phyloP scores from a whole-genome alignment of 2,797 vertebrate genomes.

The Cirrhinus mrigala region DNA sequence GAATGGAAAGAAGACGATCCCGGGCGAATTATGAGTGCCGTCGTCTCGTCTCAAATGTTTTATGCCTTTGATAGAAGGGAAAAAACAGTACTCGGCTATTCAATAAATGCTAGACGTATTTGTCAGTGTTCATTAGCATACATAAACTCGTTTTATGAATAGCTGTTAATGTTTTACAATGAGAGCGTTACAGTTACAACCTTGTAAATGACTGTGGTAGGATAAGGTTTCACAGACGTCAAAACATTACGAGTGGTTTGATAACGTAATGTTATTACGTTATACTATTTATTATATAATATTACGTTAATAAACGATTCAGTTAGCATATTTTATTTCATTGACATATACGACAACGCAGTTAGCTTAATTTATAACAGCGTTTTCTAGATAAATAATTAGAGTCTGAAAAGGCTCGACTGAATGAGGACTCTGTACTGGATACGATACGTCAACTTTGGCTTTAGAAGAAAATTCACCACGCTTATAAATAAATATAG shows the following conservation, averaged over 20 bases:
- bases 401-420: not conserved
- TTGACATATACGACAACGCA: not conserved
- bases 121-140: slow-evolving; percentile 54
- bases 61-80: slow-evolving; percentile 16
- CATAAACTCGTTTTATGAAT: slow-evolving; percentile 22
- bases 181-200: not conserved
- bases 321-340: not conserved
- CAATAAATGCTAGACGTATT: slow-evolving; percentile 44
- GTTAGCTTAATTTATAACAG: not conserved
- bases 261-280: not conserved
- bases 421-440: not conserved
- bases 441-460: slow-evolving; percentile 9
- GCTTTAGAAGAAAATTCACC: not conserved
- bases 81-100: slow-evolving; percentile 10
- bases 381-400: not conserved
- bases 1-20: slow-evolving; percentile 44
- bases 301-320: not conserved
- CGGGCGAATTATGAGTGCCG: slow-evolving; percentile 14
- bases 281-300: not conserved
- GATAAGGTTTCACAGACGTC: not conserved
- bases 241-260: not conserved
- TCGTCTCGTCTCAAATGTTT: slow-evolving; percentile 24
- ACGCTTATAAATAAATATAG: slow-evolving; percentile 23
- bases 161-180: slow-evolving; percentile 2
- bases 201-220: not conserved